Evolutionary conservation across 1,140 invertebrate genomes (phyloP).

Genomic region (Drosophila triauraria): DNA sequence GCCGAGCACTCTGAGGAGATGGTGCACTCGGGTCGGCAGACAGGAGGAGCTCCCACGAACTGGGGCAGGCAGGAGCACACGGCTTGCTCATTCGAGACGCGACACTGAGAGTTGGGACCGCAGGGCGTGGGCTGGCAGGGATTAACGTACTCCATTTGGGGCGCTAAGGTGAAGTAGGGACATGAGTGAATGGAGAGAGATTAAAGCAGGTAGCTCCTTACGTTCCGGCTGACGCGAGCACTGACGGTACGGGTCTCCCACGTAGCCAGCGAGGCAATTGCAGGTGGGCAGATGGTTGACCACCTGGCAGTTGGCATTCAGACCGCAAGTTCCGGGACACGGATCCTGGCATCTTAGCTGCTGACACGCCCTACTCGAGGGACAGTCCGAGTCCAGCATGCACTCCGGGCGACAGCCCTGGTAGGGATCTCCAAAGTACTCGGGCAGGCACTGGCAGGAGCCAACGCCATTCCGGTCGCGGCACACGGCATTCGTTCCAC

Average conservation of each 20-base stretch:
- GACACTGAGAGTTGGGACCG: constrained; percentile 88
- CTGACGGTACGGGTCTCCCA: constrained; percentile 88
- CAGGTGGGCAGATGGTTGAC: constrained; percentile 90
- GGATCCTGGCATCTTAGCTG: constrained; percentile 90
- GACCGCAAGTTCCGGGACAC: constrained; percentile 90
- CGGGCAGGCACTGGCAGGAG: constrained; percentile 89
- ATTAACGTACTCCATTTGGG: constrained; percentile 83
- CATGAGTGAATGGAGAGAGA: constrained; percentile 20
- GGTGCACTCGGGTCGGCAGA: constrained; percentile 88
- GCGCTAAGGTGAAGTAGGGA: constrained; percentile 64
- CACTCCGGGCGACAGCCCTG: constrained; percentile 90
- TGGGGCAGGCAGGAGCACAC: constrained; percentile 89
- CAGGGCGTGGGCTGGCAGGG: constrained; percentile 89
- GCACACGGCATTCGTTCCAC: constrained; percentile 91
- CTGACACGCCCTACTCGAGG: constrained; percentile 89
- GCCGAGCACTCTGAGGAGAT: constrained; percentile 89
- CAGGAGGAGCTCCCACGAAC: constrained; percentile 88
- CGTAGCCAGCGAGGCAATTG: constrained; percentile 89
- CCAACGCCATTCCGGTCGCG: constrained; percentile 88
- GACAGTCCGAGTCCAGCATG: constrained; percentile 88
- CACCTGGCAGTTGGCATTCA: constrained; percentile 91
- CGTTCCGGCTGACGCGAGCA: constrained; percentile 85
- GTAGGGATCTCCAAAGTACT: constrained; percentile 92
- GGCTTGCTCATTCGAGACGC: constrained; percentile 87
- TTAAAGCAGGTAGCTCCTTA: constrained; percentile 42